Evolutionary conservation across 1,140 invertebrate genomes (phyloP).

Genomic region (honey bee (Apis mellifera)): Amel_HAv3.1 CM009935.2:8168501-8169000

Average conservation of each 20-base stretch:
- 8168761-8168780: too few species aligned
- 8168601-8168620: slow-evolving; percentile 70
- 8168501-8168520: background rate
- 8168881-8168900: slow-evolving; percentile 2
- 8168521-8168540: background rate
- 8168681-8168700: slow-evolving; percentile 70
- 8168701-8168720: slow-evolving; percentile 64
- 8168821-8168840: slow-evolving; percentile 40
- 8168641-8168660: slow-evolving; percentile 69
- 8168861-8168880: slow-evolving; percentile 5
- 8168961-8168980: slow-evolving; percentile 49
- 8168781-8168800: slow-evolving; percentile 53
- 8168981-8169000: slow-evolving; percentile 69
- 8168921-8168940: background rate
- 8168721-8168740: slow-evolving; percentile 58
- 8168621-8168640: slow-evolving; percentile 69
- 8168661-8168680: slow-evolving; percentile 65
- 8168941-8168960: background rate
- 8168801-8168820: slow-evolving; percentile 53
- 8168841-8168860: slow-evolving; percentile 13
- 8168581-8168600: slow-evolving; percentile 17
- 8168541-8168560: background rate
- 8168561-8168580: background rate
- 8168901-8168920: background rate
- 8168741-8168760: too few species aligned